Conservation (phyloP, 2,888 invertebrate species). For the Plebejus anna region DNA sequence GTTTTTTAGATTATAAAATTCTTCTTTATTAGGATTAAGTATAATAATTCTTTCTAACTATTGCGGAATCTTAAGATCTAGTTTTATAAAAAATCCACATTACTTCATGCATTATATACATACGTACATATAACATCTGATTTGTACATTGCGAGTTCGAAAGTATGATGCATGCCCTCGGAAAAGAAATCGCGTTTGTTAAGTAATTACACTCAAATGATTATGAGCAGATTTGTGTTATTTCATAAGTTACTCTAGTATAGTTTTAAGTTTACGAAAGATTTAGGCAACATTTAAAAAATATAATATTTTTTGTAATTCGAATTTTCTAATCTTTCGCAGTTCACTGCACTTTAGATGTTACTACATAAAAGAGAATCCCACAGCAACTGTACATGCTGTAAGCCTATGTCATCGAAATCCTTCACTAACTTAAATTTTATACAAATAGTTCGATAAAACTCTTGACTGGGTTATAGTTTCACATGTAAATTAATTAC, state of each 20-base stretch:
- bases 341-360: neutral
- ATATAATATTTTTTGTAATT: neutral
- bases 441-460: too few relatives aligned
- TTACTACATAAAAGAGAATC: neutral
- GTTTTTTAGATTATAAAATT: neutral
- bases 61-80: too few relatives aligned
- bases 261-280: neutral
- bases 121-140: neutral
- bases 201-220: neutral
- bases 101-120: neutral
- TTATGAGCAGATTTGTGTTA: neutral
- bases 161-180: slow-evolving; percentile 13
- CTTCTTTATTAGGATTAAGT: too few relatives aligned
- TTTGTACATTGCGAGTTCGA: neutral
- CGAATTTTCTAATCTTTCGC: too few relatives aligned
- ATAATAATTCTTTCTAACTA: too few relatives aligned
- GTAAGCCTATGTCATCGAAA: too few relatives aligned
- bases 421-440: too few relatives aligned
- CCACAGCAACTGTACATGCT: too few relatives aligned
- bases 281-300: neutral
- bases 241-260: neutral
- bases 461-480: too few relatives aligned
- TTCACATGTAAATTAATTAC: too few relatives aligned
- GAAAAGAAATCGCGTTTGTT: slow-evolving; percentile 14
- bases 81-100: neutral